phyloP scores from a whole-genome alignment of 2,888 invertebrate genomes.

The Galeruca laticollis region DNA sequence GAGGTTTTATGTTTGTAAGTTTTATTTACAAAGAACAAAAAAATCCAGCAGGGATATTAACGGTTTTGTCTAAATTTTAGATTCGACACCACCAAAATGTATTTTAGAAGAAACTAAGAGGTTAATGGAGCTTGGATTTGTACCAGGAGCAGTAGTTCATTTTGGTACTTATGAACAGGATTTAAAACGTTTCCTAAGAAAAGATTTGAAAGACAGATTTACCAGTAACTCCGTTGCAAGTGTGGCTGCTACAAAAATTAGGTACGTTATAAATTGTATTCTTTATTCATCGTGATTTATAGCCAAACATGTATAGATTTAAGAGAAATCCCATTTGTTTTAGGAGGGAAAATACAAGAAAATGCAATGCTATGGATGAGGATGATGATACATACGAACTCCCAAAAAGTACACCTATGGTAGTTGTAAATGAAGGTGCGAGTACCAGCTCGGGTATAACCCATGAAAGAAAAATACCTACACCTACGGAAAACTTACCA shows the following conservation, averaged over 20 bases:
- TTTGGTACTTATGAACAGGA: conserved; percentile 71
- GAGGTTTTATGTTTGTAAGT: conserved; percentile 86
- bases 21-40: conserved; percentile 4
- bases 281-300: not conserved
- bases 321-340: conserved; percentile 21
- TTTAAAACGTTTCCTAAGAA: conserved; percentile 69
- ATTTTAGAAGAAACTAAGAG: conserved; percentile 73
- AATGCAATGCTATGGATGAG: conserved; percentile 39
- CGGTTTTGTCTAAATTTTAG: conserved; percentile 68
- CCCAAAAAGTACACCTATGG: conserved; percentile 38
- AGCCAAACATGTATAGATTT: no score
- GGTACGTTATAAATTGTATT: conserved; percentile 61
- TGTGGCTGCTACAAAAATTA: conserved; percentile 76
- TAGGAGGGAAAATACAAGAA: conserved; percentile 51
- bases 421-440: conserved; percentile 55
- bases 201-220: conserved; percentile 72
- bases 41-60: not conserved
- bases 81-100: conserved; percentile 86
- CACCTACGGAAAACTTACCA: conserved; percentile 60
- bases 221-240: conserved; percentile 78
- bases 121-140: conserved; percentile 80
- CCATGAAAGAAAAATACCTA: conserved; percentile 50
- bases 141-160: conserved; percentile 83
- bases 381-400: conserved; percentile 40
- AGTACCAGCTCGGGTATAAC: conserved; percentile 57